Conservation (phyloP, 2,113 vertebrate genomes). For the Dasyprocta punctata region DNA sequence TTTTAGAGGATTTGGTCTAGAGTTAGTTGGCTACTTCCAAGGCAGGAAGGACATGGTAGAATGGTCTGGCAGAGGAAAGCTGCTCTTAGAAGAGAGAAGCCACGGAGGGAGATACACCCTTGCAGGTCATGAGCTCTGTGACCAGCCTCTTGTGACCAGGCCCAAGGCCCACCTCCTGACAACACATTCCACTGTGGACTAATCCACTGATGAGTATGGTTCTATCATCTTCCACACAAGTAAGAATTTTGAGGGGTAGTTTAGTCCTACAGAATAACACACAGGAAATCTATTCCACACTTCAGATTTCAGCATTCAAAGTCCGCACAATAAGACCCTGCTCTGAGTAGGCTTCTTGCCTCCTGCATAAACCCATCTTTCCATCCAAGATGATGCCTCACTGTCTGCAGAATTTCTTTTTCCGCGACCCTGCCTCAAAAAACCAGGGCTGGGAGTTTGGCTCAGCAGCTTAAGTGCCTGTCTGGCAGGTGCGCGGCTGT, state of each 20-base stretch:
- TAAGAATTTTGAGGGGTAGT: background rate
- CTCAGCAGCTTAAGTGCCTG: too few relatives aligned
- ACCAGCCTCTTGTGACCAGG: background rate
- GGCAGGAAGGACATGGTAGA: background rate
- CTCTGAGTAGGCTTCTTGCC: background rate
- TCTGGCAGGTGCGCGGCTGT: too few relatives aligned
- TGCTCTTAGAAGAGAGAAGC: background rate
- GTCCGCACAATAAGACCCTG: background rate
- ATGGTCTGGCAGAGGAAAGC: too few relatives aligned
- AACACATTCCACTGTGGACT: background rate
- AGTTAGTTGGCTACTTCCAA: background rate
- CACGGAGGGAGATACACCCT: background rate
- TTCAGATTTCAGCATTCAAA: background rate
- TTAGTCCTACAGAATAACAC: background rate
- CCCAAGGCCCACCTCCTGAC: background rate
- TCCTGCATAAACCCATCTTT: fast-evolving
- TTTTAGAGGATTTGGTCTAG: background rate
- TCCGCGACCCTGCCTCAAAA: too few relatives aligned
- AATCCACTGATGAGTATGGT: background rate
- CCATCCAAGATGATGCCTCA: background rate
- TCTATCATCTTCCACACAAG: background rate
- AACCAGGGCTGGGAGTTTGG: too few relatives aligned
- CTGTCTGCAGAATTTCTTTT: background rate
- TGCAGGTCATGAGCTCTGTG: background rate
- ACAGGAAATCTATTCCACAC: background rate